A percentile compares a stretch with the other conserved stretches of the same genome.
Conservation (phyloP, 2,113 vertebrate species). For the Penelope pileata region DNA sequence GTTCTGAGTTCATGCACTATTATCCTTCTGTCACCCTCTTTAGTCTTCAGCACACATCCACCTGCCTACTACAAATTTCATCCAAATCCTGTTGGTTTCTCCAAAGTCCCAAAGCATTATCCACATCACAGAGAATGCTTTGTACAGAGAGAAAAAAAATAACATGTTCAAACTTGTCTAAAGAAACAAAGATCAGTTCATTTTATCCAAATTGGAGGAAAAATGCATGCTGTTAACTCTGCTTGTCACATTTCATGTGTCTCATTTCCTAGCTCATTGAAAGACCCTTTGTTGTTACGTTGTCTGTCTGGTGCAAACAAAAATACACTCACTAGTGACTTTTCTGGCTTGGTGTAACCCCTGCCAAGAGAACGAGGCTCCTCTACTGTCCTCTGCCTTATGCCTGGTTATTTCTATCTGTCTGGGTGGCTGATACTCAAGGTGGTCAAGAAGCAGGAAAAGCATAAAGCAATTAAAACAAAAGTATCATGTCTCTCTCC, state of each 20-base stretch:
- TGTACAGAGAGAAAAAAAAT: background rate
- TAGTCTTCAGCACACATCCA: background rate
- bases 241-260: background rate
- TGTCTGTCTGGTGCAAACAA: background rate
- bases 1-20: background rate
- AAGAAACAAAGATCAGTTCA: background rate
- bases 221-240: background rate
- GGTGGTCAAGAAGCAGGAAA: background rate
- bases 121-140: background rate
- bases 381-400: background rate
- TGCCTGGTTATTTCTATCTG: background rate
- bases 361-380: background rate
- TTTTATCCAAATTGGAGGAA: background rate
- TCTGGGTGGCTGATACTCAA: background rate
- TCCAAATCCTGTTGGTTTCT: background rate
- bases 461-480: constrained; percentile 5
- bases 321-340: background rate
- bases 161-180: background rate
- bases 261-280: background rate
- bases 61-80: background rate
- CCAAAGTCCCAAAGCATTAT: background rate
- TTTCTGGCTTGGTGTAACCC: background rate
- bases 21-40: background rate
- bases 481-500: background rate
- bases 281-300: background rate